A percentile compares a stretch with the other conserved stretches of the same genome.
Conservation (phyloP, 1,140 invertebrate species). For the Zeugodacus cucurbitae region DNA sequence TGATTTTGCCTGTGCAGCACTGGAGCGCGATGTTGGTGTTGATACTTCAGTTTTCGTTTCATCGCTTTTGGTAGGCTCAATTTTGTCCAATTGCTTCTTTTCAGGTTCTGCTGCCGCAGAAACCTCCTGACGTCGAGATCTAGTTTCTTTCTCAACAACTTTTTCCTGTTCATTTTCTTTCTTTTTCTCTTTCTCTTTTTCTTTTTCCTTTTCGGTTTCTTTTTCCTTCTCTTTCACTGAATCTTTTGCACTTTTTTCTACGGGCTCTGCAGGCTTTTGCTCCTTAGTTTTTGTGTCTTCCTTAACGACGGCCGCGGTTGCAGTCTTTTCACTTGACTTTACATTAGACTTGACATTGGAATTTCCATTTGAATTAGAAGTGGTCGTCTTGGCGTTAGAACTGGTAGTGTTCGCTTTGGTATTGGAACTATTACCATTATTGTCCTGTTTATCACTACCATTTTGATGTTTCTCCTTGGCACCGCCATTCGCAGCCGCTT, state of each 20-base stretch:
- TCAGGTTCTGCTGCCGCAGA: background rate
- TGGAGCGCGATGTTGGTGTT: conserved; percentile 28
- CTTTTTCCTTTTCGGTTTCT: conserved; percentile 23
- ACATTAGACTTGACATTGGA: background rate
- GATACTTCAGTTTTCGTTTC: background rate
- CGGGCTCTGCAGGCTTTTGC: background rate
- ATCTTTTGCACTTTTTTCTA: background rate
- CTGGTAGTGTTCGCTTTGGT: too few relatives aligned
- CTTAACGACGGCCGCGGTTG: conserved; percentile 40
- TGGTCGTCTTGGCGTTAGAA: conserved; percentile 46
- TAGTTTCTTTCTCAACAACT: conserved; percentile 19
- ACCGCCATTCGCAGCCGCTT: conserved; percentile 9
- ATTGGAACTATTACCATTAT: conserved; percentile 3
- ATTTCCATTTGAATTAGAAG: conserved; percentile 46
- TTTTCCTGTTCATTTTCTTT: conserved; percentile 1
- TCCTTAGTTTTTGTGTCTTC: conserved; percentile 32
- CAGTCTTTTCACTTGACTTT: conserved; percentile 23
- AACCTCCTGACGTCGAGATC: background rate
- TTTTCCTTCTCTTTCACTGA: background rate
- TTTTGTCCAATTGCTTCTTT: conserved; percentile 15
- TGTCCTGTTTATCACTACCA: conserved; percentile 42
- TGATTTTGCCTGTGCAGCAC: background rate
- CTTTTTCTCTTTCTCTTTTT: conserved; percentile 34
- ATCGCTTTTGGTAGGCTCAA: background rate
- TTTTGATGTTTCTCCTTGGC: conserved; percentile 54